These are phyloP conservation scores for Acanthococcus lagerstroemiae DNA, from an alignment of 2,888 invertebrate genomes.

Conservation along the genomic window DNA sequence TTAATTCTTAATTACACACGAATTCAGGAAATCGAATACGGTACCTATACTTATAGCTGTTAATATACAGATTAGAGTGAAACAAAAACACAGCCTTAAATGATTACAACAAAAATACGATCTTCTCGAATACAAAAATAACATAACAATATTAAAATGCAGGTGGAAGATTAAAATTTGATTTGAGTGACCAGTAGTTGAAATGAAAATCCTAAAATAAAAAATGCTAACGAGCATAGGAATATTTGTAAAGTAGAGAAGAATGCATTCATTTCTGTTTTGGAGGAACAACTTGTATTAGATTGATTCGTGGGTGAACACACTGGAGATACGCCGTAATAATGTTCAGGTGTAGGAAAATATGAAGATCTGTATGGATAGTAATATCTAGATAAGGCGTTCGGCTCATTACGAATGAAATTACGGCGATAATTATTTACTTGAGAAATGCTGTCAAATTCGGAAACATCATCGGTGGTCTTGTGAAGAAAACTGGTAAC, in stretches of 20 bases:
- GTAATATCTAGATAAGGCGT: neutral
- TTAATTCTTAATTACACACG: too few relatives aligned
- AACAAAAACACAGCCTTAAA: neutral
- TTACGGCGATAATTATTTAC: neutral
- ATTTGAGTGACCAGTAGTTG: neutral
- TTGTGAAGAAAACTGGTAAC: neutral
- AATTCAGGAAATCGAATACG: too few relatives aligned
- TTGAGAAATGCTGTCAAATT: slow-evolving; percentile 20
- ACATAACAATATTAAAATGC: neutral
- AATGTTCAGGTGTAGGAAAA: neutral
- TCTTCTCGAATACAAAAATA: neutral
- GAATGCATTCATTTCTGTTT: neutral
- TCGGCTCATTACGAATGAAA: neutral
- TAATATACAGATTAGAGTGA: neutral
- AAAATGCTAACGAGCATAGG: slow-evolving; percentile 8
- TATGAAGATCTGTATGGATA: neutral
- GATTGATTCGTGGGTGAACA: neutral
- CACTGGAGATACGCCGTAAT: neutral
- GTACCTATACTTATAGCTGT: too few relatives aligned
- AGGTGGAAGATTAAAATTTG: too few relatives aligned
- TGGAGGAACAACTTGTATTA: neutral
- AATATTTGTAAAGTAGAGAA: slow-evolving; percentile 10
- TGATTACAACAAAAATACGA: neutral
- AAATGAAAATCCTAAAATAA: slow-evolving; percentile 17
- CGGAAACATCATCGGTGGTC: neutral